phyloP scores from a whole-genome alignment of 2,113 vertebrate species.

The Leuciscus idus region DNA sequence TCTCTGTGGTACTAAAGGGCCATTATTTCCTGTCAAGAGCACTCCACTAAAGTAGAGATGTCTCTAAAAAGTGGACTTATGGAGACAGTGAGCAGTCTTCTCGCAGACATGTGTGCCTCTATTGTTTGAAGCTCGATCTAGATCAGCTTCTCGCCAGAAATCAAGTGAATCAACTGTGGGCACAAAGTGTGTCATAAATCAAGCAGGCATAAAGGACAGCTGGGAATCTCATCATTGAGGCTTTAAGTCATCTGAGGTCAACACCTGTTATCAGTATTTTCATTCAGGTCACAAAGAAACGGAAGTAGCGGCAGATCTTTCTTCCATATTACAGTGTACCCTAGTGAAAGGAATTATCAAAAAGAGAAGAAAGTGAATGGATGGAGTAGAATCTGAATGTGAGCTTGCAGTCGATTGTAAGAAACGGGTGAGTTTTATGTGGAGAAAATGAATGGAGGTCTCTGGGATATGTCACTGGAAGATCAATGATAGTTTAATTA shows the following conservation, averaged over 20 bases:
- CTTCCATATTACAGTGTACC: background rate
- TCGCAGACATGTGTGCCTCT: conserved; percentile 20
- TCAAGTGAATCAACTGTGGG: background rate
- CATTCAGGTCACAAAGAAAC: background rate
- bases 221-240: conserved; percentile 19
- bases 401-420: background rate
- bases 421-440: background rate
- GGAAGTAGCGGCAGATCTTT: background rate
- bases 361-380: background rate
- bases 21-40: conserved; percentile 13
- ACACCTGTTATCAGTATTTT: conserved; percentile 8
- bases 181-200: background rate
- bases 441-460: background rate
- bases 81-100: conserved; percentile 15
- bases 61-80: conserved; percentile 9
- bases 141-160: conserved; percentile 12
- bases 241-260: background rate
- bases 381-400: background rate
- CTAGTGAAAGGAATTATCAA: background rate
- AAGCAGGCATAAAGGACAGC: background rate
- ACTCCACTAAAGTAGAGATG: conserved; percentile 25
- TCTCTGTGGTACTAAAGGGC: background rate
- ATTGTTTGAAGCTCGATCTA: conserved; percentile 30
- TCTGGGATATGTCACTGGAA: background rate
- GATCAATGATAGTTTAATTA: no score